Base-by-base conservation (phyloP, 2,797 vertebrate species). In the Enoplosus armatus region DNA sequence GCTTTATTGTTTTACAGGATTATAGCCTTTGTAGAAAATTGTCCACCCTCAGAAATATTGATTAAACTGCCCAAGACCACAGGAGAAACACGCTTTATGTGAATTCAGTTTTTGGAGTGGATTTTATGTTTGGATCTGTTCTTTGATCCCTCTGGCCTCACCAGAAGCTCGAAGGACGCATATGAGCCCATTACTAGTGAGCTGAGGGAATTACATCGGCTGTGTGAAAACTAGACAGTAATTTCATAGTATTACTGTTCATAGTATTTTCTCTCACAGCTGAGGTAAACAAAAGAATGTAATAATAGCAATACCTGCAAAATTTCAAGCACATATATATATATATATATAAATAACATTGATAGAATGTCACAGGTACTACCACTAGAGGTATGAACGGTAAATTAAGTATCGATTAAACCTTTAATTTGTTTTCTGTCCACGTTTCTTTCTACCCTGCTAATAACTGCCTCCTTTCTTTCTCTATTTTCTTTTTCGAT, bases 381-480 rank as follows among this genome's bases (percentile, higher is more conserved):
- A 88, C 82, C 83, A 82, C 82, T 41, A 15, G 82, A 87, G 87
- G 80, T 89, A 84, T 82, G 75, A 91, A 85, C 63, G 29, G 73
- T 85, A 94, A 95, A 94, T 95, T 89, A 94, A 88, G 82, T 94
- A 95, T 94, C 31, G 94, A 95, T 93, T 93, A 85, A 88, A 83
- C 35, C 81, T 85, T 85, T 90, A 78, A 92, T 93, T 92, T 83
- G 56, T 82, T 93, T 91, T 93, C 80, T 81, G 78, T 81, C 72
- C 80, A 87, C 47, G 48, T 88, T 90, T 84, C 82, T 88, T 84
- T 87, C 80, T 48, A 75, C 66, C 62, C 74, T n/a, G 53, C 72
- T 88, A 87, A 89, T 85, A 85, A 87, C 72, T 65, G 71, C 73
- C 41, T 58, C 20, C 69, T 84, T 85, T 89, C 69, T 80, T 66